phyloP scores from a whole-genome alignment of 2,113 vertebrate genomes.

The Ictidomys tridecemlineatus region DNA sequence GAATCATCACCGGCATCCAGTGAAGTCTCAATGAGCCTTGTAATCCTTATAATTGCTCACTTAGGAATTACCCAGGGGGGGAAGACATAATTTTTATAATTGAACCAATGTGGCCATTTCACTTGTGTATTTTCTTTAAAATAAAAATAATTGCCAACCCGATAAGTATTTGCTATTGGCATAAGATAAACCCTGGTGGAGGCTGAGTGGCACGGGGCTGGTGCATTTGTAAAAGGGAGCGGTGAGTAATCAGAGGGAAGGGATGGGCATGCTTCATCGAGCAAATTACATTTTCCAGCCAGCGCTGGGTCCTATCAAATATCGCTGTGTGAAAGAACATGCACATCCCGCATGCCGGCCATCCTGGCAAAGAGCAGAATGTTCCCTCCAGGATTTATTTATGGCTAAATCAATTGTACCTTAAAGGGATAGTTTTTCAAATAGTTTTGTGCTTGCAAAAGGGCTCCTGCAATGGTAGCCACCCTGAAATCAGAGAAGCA shows the following conservation, averaged over 20 bases:
- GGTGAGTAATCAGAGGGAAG: constrained; percentile 77
- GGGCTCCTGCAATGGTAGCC: neutral
- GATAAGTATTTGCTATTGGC: constrained; percentile 80
- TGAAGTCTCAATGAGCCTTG: constrained; percentile 43
- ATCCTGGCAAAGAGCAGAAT: constrained; percentile 73
- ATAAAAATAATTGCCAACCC: constrained; percentile 82
- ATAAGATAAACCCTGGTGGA: constrained; percentile 73
- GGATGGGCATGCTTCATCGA: constrained; percentile 80
- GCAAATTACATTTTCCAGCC: constrained; percentile 85
- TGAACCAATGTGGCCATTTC: constrained; percentile 77
- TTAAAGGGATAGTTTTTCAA: constrained; percentile 83
- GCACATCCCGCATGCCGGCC: constrained; percentile 13
- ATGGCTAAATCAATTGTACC: constrained; percentile 84
- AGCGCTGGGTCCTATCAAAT: constrained; percentile 83
- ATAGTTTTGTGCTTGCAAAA: constrained; percentile 59
- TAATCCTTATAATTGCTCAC: constrained; percentile 66
- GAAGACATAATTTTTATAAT: constrained; percentile 75
- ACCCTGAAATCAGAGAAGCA: constrained; percentile 56
- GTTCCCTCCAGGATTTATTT: constrained; percentile 77
- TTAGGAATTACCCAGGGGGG: constrained; percentile 61
- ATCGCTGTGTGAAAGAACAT: constrained; percentile 78
- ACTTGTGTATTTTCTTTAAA: constrained; percentile 79
- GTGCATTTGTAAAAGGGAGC: constrained; percentile 61
- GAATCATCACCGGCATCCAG: constrained; percentile 38
- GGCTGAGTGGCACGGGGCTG: constrained; percentile 64